Base-by-base conservation (phyloP, 2,888 invertebrate species). In the Synergus japonicus region DNA sequence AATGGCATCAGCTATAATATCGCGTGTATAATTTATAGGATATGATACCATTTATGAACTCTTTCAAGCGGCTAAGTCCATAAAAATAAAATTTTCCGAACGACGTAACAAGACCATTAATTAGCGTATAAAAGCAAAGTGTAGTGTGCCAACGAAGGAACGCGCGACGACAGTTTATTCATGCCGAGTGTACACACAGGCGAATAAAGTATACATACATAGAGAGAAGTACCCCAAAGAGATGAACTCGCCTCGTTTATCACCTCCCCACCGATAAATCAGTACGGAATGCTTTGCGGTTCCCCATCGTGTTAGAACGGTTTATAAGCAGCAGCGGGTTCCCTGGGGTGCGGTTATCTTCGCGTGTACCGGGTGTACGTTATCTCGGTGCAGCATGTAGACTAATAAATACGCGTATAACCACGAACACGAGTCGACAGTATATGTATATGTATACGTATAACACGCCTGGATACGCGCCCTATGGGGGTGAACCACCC, bases 281-380 rank as follows among this genome's bases (percentile, higher is more conserved):
- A 91, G 90, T 88, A 87, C 85, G 87, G 86, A 89, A 89, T 88
- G 88, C 88, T 89, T 89, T 88, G 91, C 89, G 91, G 91, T 91
- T 89, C 89, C 90, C 91, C 90, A 89, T 89, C 89, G 90, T 86
- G 90, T 90, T 89, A 88, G 90, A 88, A 88, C 88, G 87, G 87
- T 88, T 88, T 87, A 87, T 89, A 88, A 90, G 88, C 88, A 85
- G 84, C 86, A 82, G 83, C 84, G 85, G 82, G 83, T 84, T 89
- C 88, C 87, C 89, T 79, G 87, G 91, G 90, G 90, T 89, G 91
- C 89, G 91, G 90, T 91, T 91, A 90, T 91, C 90, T 88, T 89
- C 85, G 89, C 87, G 85, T 89, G 89, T 88, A 88, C 90, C 89
- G 90, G 90, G 88, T 89, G 91, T 90, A 88, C 88, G 89, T 90